These are phyloP conservation scores for Sericinus montela DNA, from an alignment of 2,888 invertebrate species.

Conservation along the genomic window DNA sequence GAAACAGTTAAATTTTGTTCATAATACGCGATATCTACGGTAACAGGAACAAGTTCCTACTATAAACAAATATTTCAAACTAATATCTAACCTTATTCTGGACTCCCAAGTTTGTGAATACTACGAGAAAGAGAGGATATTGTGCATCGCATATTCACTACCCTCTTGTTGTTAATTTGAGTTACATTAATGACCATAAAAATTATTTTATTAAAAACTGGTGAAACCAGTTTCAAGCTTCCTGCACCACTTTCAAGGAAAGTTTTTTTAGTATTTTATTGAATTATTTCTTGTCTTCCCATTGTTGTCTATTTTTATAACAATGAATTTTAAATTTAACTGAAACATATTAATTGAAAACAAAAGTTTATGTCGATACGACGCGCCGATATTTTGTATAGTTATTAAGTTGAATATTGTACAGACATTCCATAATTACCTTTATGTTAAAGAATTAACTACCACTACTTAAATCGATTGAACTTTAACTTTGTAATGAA, in stretches of 20 bases:
- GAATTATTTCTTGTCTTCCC: slow-evolving; percentile 15
- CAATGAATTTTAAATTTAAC: slow-evolving; percentile 4
- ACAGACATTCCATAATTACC: slow-evolving; percentile 18
- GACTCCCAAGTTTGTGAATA: no score
- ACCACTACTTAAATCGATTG: neutral
- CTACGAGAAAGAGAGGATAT: no score
- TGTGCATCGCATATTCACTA: no score
- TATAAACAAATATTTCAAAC: no score
- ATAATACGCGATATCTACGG: no score
- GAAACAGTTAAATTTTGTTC: no score
- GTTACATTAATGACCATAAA: no score
- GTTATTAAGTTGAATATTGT: slow-evolving; percentile 16
- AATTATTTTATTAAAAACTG: no score
- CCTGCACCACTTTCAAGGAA: neutral
- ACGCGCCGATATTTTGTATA: neutral
- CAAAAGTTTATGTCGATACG: neutral
- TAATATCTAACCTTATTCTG: no score
- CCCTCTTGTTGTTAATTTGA: no score
- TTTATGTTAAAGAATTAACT: slow-evolving; percentile 10
- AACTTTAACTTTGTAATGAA: neutral
- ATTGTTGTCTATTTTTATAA: slow-evolving; percentile 8
- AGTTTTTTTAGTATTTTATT: slow-evolving; percentile 2
- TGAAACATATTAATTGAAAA: neutral
- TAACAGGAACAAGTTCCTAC: no score
- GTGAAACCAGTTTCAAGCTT: no score